Base-by-base conservation (phyloP, 2,797 vertebrate species). In the Coregonus sp. region DNA sequence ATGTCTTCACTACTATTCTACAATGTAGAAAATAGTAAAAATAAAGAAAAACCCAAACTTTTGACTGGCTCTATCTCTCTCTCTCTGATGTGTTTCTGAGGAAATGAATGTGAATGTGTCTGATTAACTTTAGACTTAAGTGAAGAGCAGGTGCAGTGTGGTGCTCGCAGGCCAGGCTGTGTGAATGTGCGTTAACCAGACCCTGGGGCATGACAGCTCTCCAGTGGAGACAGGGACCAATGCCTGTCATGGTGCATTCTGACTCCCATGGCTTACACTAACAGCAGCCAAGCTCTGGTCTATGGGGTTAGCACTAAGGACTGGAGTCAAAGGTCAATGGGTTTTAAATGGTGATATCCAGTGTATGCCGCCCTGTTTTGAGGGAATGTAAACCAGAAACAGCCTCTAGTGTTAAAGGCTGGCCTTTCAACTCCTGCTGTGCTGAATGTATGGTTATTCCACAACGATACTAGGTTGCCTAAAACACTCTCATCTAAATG, bases 401-500 rank as follows among this genome's bases (percentile, higher is more conserved):
- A 77, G 52, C 29, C 35, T 35, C 50, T 7, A 47, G 40, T 47
- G 40, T 47, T 47, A 47, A 47, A 12, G 2, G 74, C 73, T 82
- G 72, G 29, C 80, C 72, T 79, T 80, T 84, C 68, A 75, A 77
- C 70, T 78, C 77, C 4, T 75, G 76, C 29, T 1, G 70, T 73
- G 74, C 72, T 74, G 63, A 80, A 59, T 82, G 85, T 73, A 73
- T 75, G 61, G 69, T 85, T 50, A 16, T 80, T 83, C 50, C 69
- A 65, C 71, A 56, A 75, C 81, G 73, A 69, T 86, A 87, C 65
- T 73, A 69, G 80, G 76, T 83, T 67, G 40, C 16, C 66, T 25
- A 66, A 77, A 74, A 61, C 76, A 59, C 73, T 81, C 83, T 88
- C 81, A 86, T 89, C 85, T 89, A 75, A 85, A 91, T 89, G 86